These are phyloP conservation scores for Ceryle rudis DNA, from an alignment of 2,797 vertebrate genomes.

Conservation along the genomic window DNA sequence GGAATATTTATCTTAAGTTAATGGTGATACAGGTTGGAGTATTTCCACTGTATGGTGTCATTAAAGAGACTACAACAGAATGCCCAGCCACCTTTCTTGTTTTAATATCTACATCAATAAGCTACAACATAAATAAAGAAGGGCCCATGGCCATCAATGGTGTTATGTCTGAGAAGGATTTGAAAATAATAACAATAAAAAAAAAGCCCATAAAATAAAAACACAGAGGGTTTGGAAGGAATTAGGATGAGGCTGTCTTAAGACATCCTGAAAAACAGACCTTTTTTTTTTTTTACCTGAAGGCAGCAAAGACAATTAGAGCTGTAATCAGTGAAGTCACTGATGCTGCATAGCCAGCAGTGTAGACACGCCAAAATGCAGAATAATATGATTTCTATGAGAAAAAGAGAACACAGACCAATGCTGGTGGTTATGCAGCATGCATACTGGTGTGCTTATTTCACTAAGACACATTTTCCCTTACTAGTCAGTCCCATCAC, in stretches of 20 bases:
- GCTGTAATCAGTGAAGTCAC: slow-evolving; percentile 88
- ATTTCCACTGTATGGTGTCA: neutral
- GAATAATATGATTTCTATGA: slow-evolving; percentile 85
- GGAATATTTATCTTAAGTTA: neutral
- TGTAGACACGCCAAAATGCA: slow-evolving; percentile 88
- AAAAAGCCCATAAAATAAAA: neutral
- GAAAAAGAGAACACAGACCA: slow-evolving; percentile 41
- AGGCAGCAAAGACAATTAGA: slow-evolving; percentile 87
- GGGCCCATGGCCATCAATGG: neutral
- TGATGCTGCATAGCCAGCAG: slow-evolving; percentile 89
- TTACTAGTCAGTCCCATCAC: neutral
- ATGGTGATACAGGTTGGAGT: neutral
- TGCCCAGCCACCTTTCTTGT: neutral
- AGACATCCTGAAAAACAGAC: neutral
- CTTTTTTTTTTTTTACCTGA: slow-evolving; percentile 83
- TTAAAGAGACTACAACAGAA: neutral
- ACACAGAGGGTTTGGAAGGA: neutral
- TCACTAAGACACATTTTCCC: neutral
- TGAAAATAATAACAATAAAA: neutral
- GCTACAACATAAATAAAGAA: neutral
- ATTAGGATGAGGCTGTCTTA: neutral
- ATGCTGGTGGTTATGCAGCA: neutral
- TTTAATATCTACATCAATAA: neutral
- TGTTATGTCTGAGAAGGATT: neutral
- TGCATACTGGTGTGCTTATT: neutral